Base-by-base conservation (phyloP, 2,797 vertebrate species). In the Geotrypetes seraphini region DNA sequence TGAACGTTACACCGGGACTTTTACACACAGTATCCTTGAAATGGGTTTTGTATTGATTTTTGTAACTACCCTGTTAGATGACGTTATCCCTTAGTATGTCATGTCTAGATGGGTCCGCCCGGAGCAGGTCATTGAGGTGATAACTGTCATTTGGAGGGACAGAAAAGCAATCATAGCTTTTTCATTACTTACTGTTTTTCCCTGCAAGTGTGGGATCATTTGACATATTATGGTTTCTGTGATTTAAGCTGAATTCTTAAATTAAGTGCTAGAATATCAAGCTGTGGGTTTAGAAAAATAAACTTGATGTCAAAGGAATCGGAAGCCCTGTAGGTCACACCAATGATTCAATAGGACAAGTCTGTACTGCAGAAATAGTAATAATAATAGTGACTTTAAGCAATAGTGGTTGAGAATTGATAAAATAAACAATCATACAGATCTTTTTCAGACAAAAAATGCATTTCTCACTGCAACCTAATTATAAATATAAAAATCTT, bases 11-110 rank as follows among this genome's bases (percentile, higher is more conserved):
- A 90, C 86, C 79, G 63, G 81, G 84, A 84, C 84, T 81, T 77
- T 75, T 82, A 83, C 77, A 85, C 79, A 54, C 79, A 93, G 89
- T 90, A 90, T 97, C 92, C 94, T 91, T 90, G 91, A 95, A 97
- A 98, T 98, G 91, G 93, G 88, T 94, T 97, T 97, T 95, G 89
- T 98, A 98, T 98, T 97, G 93, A 98, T 98, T 98, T 98, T 93
- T 92, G 92, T 94, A 96, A 96, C 91, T 92, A 92, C 87, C 86
- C 91, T 92, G 91, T 96, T 95, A 95, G 91, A 89, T 95, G 92
- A 96, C 90, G 92, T 94, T 94, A 92, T 96, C 85, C 90, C 91
- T 94, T 90, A 92, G 90, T 83, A 87, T 95, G 91, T 96, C 87
- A 89, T 91, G 91, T 90, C 86, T 86, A 90, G 92, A 91, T 88